Conservation (phyloP, 2,888 invertebrate genomes). For the Epiblema foenella region DNA sequence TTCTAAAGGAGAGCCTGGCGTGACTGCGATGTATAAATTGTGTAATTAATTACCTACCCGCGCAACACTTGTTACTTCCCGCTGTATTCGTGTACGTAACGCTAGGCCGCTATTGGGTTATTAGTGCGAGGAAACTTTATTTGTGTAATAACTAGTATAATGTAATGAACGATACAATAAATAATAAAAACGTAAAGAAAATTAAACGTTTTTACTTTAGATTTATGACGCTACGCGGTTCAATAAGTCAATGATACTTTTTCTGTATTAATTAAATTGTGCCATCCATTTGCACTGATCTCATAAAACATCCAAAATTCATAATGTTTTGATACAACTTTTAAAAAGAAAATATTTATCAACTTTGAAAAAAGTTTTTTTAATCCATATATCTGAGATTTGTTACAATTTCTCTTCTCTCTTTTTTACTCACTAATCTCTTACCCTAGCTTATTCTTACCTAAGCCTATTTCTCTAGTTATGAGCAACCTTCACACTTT, state of each 20-base stretch:
- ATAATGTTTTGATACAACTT: too few species aligned
- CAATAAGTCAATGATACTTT: too few species aligned
- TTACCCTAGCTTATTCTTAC: too few species aligned
- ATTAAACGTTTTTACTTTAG: too few species aligned
- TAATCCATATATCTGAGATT: too few species aligned
- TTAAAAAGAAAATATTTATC: too few species aligned
- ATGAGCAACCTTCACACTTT: neutral
- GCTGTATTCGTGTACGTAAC: constrained; percentile 42
- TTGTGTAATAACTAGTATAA: constrained; percentile 8
- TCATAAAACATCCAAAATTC: too few species aligned
- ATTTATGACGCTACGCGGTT: too few species aligned
- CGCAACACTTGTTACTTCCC: constrained; percentile 55
- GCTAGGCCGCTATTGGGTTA: constrained; percentile 7
- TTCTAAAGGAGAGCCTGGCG: constrained; percentile 50
- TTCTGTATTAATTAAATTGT: neutral
- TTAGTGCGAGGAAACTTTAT: constrained; percentile 18
- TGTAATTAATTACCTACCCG: constrained; percentile 57
- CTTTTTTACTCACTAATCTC: too few species aligned
- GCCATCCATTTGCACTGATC: neutral
- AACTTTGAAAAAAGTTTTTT: too few species aligned
- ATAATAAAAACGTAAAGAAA: neutral
- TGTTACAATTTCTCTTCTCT: too few species aligned
- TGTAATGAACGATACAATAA: neutral
- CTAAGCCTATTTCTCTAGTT: too few species aligned
- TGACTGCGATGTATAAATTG: constrained; percentile 61